Evolutionary conservation across 92 coral and sea anemone genomes (phyloP).

Genomic region (Isaurus tuberculatus): DNA sequence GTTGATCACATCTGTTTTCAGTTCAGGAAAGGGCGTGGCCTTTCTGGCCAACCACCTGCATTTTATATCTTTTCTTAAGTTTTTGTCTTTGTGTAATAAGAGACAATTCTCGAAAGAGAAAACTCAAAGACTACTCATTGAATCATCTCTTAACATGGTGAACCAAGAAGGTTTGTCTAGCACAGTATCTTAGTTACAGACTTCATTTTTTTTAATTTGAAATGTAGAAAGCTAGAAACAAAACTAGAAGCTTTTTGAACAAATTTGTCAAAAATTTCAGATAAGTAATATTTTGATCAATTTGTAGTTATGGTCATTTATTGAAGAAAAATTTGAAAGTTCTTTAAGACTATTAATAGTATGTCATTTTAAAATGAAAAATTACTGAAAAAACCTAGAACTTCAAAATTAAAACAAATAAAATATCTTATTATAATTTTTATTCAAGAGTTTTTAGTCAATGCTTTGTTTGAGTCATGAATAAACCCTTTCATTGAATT

Average conservation of each 20-base stretch:
- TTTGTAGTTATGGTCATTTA: not conserved
- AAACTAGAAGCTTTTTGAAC: not conserved
- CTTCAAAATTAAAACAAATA: too few relatives aligned
- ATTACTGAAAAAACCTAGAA: too few relatives aligned
- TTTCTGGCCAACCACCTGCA: slow-evolving; percentile 25
- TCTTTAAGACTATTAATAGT: too few relatives aligned
- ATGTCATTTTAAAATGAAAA: too few relatives aligned
- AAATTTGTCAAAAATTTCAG: not conserved
- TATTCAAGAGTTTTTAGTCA: too few relatives aligned
- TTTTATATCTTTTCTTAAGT: not conserved
- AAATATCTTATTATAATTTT: too few relatives aligned
- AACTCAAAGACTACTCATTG: not conserved
- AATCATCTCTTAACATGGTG: slow-evolving; percentile 27
- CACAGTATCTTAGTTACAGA: not conserved
- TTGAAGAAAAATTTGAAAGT: too few relatives aligned
- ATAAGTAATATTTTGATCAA: not conserved
- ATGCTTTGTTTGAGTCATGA: too few relatives aligned
- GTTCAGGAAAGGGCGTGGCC: slow-evolving; percentile 42
- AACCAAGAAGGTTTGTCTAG: slow-evolving; percentile 31
- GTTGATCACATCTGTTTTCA: slow-evolving; percentile 35
- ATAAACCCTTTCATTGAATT: too few relatives aligned
- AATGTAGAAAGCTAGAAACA: not conserved
- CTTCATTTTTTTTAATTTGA: not conserved
- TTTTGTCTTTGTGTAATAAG: not conserved
- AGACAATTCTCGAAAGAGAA: not conserved